phyloP scores from a whole-genome alignment of 2,113 vertebrate species.

The Pachyramphus minor region DNA sequence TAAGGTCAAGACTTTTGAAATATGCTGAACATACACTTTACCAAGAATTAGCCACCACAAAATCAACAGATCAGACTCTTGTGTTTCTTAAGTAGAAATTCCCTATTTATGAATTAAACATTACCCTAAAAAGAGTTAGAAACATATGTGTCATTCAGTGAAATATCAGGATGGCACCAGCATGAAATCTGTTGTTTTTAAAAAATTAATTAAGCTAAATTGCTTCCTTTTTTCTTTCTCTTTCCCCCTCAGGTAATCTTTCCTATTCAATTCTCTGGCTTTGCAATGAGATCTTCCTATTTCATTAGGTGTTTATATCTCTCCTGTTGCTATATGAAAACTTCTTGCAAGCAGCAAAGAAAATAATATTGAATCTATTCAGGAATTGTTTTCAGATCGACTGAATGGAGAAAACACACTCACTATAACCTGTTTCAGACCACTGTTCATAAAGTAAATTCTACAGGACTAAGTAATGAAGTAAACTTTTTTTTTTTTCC shows the following conservation, averaged over 20 bases:
- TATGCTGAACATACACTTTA: neutral
- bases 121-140: neutral
- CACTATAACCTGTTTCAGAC: neutral
- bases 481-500: neutral
- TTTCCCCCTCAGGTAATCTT: neutral
- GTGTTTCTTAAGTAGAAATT: neutral
- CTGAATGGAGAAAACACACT: neutral
- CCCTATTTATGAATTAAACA: neutral
- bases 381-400: neutral
- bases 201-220: neutral
- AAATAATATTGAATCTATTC: neutral
- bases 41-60: neutral
- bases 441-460: neutral
- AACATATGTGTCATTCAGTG: neutral
- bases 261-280: neutral
- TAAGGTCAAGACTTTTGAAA: neutral
- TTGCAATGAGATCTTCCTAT: conserved; percentile 1
- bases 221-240: neutral
- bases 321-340: conserved; percentile 11
- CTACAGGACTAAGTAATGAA: neutral
- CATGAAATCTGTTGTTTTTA: neutral
- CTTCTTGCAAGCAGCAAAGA: neutral
- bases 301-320: conserved; percentile 7
- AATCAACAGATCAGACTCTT: neutral
- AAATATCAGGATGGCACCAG: neutral